A percentile compares a stretch with the other conserved stretches of the same genome.
Conservation (phyloP, 53 echinoderm and acorn worm species). For the Zoroaster sp. region DNA sequence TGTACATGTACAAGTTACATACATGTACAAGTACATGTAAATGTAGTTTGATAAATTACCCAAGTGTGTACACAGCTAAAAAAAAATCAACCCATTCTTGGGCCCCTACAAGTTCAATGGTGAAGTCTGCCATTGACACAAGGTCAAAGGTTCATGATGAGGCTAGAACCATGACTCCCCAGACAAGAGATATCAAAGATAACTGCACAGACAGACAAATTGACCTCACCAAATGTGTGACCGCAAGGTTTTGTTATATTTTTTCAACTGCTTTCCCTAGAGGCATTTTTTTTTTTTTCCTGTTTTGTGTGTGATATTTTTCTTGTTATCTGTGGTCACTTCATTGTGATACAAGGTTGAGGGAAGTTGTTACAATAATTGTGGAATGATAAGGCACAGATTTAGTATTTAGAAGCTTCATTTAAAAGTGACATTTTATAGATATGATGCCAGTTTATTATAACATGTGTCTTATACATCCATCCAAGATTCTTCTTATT, state of each 20-base stretch:
- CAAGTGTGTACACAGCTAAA: not conserved
- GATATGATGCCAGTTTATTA: too few relatives aligned
- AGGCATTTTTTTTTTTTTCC: not conserved
- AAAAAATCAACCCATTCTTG: not conserved
- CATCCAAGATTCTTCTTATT: too few relatives aligned
- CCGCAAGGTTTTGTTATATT: not conserved
- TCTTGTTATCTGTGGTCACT: too few relatives aligned
- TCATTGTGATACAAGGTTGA: too few relatives aligned
- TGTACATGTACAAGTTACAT: too few relatives aligned
- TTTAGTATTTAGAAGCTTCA: too few relatives aligned
- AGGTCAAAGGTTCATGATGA: not conserved
- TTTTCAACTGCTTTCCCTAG: not conserved
- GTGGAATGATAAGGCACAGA: too few relatives aligned
- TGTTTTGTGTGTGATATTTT: not conserved
- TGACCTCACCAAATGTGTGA: conserved; percentile 39
- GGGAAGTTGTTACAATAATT: too few relatives aligned
- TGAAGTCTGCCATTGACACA: not conserved
- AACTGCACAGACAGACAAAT: not conserved
- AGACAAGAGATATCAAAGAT: not conserved
- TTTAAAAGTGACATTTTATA: too few relatives aligned
- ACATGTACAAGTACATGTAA: too few relatives aligned
- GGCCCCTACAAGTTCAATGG: not conserved
- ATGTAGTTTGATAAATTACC: not conserved
- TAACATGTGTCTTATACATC: too few relatives aligned
- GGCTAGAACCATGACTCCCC: not conserved